Percentiles rank a stretch among this genome's conserved stretches.
Conservation (phyloP, 2,888 invertebrate species). For the Schizotus pectinicornis region DNA sequence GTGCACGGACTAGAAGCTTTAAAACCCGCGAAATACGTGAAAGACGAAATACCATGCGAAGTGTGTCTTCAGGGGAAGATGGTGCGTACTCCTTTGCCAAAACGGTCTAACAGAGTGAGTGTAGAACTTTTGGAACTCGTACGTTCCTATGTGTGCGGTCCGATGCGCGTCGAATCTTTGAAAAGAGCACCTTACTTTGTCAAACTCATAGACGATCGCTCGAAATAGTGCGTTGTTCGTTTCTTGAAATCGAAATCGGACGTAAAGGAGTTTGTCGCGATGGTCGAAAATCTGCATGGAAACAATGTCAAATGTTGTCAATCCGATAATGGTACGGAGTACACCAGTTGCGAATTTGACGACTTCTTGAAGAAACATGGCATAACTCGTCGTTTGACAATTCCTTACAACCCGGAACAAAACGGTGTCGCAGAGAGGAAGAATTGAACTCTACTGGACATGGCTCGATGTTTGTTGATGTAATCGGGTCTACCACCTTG, state of each 20-base stretch:
- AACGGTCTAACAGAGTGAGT: no score
- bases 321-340: conserved; percentile 35
- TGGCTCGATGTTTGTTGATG: conserved; percentile 37
- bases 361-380: conserved; percentile 27
- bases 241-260: conserved; percentile 38
- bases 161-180: not conserved
- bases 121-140: no score
- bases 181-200: conserved; percentile 34
- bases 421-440: conserved; percentile 32
- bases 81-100: no score
- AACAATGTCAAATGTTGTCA: conserved; percentile 30
- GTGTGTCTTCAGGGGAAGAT: no score
- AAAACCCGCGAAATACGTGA: no score
- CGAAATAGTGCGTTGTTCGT: conserved; percentile 33
- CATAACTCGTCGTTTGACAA: conserved; percentile 33
- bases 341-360: conserved; percentile 26
- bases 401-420: conserved; percentile 36
- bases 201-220: conserved; percentile 40
- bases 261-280: conserved; percentile 29
- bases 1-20: no score
- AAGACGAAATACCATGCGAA: no score
- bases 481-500: conserved; percentile 35
- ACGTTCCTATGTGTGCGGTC: conserved; percentile 13
- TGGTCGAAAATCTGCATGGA: conserved; percentile 36
- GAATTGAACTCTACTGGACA: conserved; percentile 26